A percentile compares a stretch with the other conserved stretches of the same genome.
These are phyloP conservation scores for Holacanthella duospinosa DNA, from an alignment of 2,888 invertebrate species.

Conservation along the genomic window DNA sequence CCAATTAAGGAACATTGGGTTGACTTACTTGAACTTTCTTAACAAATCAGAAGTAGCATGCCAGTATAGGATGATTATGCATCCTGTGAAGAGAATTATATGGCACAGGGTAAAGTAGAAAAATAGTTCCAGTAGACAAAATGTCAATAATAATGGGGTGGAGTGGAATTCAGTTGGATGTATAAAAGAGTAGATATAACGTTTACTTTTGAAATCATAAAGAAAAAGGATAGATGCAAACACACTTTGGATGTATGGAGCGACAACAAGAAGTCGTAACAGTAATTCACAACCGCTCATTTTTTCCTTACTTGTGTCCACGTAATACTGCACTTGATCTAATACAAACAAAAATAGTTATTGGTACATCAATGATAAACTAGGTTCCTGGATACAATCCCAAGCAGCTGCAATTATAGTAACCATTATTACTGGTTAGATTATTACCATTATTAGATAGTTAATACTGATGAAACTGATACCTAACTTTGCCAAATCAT, in stretches of 20 bases:
- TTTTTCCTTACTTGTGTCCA: too few relatives aligned
- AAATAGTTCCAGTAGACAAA: not conserved
- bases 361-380: too few relatives aligned
- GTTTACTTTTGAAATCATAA: not conserved
- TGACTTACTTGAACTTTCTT: not conserved
- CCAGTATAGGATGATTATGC: not conserved
- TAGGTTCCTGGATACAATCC: too few relatives aligned
- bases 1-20: too few relatives aligned
- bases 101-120: not conserved
- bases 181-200: not conserved
- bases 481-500: too few relatives aligned
- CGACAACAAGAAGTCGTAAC: not conserved
- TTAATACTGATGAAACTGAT: too few relatives aligned
- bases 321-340: too few relatives aligned
- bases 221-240: not conserved
- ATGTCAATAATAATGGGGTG: not conserved
- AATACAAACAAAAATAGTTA: too few relatives aligned
- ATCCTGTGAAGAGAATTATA: not conserved
- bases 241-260: not conserved
- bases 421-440: too few relatives aligned
- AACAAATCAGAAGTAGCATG: not conserved
- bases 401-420: too few relatives aligned
- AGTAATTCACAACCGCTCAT: not conserved
- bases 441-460: too few relatives aligned
- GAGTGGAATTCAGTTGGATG: not conserved